Base-by-base conservation (phyloP, 2,113 vertebrate species). In the Poeciliopsis turrubarensis region DNA sequence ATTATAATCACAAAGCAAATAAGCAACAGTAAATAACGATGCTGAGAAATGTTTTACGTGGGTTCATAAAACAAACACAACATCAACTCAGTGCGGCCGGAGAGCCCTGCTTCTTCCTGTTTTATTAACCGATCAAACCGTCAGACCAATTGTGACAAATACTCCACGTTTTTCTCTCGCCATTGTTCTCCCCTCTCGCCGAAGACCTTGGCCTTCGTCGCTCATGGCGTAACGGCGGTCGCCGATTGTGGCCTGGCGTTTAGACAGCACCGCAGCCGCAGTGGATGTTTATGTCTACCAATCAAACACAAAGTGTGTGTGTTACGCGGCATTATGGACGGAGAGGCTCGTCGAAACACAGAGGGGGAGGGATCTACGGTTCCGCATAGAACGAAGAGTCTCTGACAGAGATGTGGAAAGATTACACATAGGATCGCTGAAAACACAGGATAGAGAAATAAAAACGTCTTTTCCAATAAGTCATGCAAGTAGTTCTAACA, bases 221-320 rank as follows among this genome's bases (percentile, higher is more conserved):
- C 72, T 72, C 70, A 67, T 86, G 81, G 77, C 78, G 57, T 30
- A 88, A 89, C 85, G 85, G 88, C 80, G 75, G 69, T 79, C 41
- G 63, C 91, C 91, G 93, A 86, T 93, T 94, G 91, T 91, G 84
- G 92, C 87, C 77, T 73, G 79, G 92, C 62, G 10, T 77, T 93
- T 93, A 94, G 94, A 94, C 88, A 64, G 86, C 34, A 57, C 89
- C 83, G 72, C 78, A 87, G 86, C 83, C 82, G 85, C 92, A 85
- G 87, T 94, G 88, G 92, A 94, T 92, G 91, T 95, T 95, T 95
- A 94, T 93, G 92, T 93, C 91, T 73, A 85, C 85, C 91, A 91
- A 93, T 94, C 93, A 94, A 91, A 92, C 71, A 83, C 94, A 93
- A 91, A 91, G 92, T 92, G 91, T 91, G 92, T 90, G 91, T 93